Conservation (phyloP, 1,140 invertebrate species). For the Helicorthomorpha holstii region DNA sequence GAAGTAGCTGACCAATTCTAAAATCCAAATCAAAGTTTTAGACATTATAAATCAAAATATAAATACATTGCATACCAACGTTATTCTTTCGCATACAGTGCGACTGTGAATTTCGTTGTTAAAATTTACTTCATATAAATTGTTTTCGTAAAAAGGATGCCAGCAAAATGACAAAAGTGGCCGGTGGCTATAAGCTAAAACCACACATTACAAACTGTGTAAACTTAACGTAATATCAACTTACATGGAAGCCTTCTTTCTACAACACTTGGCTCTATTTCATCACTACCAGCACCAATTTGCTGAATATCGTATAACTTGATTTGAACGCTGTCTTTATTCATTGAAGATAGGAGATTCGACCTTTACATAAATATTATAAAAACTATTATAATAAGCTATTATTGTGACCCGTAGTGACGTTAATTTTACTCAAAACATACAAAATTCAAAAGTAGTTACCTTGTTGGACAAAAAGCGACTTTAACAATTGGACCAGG, state of each 20-base stretch:
- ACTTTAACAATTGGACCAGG: conserved; percentile 52
- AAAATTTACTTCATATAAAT: conserved; percentile 47
- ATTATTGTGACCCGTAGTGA: neutral
- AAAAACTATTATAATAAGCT: neutral
- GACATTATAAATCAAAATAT: neutral
- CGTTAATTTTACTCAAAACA: neutral
- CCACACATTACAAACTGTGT: no score
- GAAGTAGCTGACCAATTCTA: conserved; percentile 50
- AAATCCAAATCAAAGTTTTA: conserved; percentile 1
- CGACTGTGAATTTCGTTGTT: conserved; percentile 45
- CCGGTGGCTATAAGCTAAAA: conserved; percentile 16
- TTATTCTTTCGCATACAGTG: conserved; percentile 60
- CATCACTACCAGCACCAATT: conserved; percentile 42
- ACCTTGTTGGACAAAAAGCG: conserved; percentile 75
- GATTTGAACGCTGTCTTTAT: conserved; percentile 46
- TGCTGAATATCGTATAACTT: conserved; percentile 67
- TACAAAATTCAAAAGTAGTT: conserved; percentile 9
- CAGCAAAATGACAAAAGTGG: conserved; percentile 54
- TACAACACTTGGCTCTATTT: conserved; percentile 49
- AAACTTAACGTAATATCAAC: neutral
- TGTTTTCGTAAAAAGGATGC: conserved; percentile 60
- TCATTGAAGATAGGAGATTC: conserved; percentile 53
- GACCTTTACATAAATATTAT: conserved; percentile 29
- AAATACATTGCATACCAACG: conserved; percentile 32
- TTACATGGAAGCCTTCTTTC: conserved; percentile 41